phyloP scores from a whole-genome alignment of 2,888 invertebrate genomes.

The Erpobdella octoculata region DNA sequence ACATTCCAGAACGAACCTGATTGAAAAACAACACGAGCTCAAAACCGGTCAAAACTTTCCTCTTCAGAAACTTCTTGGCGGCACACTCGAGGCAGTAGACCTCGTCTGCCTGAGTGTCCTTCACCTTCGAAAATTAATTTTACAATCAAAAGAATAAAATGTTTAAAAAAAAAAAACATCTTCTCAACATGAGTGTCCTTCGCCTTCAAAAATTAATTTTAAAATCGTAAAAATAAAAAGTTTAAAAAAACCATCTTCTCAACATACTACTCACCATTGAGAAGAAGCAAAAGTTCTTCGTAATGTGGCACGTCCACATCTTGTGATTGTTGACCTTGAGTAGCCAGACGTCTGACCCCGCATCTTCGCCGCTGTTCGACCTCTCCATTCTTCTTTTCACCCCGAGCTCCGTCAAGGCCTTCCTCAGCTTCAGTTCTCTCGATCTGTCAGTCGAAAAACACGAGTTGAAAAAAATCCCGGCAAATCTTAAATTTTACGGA shows the following conservation, averaged over 20 bases:
- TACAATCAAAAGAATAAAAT: neutral
- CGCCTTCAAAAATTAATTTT: neutral
- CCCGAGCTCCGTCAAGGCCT: neutral
- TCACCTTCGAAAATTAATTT: conserved; percentile 11
- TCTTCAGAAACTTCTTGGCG: neutral
- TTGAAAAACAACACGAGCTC: neutral
- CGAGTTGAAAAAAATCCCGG: neutral
- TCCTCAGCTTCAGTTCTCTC: conserved; percentile 14
- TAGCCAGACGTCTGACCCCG: conserved; percentile 59
- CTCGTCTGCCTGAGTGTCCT: neutral
- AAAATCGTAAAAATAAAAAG: neutral
- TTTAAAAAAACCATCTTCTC: neutral
- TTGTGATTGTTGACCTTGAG: conserved; percentile 57
- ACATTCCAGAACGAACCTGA: neutral
- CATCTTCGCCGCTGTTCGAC: conserved; percentile 61
- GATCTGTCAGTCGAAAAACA: neutral
- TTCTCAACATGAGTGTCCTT: neutral
- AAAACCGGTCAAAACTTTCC: neutral
- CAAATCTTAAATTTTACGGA: no score
- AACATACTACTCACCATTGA: conserved; percentile 62
- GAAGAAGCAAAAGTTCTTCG: conserved; percentile 71
- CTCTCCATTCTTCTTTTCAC: conserved; percentile 21
- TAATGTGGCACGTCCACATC: conserved; percentile 74
- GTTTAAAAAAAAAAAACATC: neutral
- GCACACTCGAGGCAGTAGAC: conserved; percentile 17